Evolutionary conservation across 92 coral and sea anemone genomes (phyloP), one percentile per base, ranked within the genome.

Genomic region (Desmophyllum pertusum): DNA sequence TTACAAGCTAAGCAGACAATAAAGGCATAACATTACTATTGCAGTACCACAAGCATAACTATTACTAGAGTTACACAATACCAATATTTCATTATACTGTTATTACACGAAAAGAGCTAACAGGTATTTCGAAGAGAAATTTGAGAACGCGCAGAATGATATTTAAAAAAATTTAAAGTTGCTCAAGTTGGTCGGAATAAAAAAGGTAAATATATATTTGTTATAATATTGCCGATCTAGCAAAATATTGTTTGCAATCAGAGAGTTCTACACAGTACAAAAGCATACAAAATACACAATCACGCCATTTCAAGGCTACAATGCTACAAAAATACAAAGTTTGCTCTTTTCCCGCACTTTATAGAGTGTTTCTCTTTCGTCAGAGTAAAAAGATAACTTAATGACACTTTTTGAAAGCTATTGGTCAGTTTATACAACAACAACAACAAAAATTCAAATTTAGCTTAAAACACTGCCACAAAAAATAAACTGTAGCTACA

Each of bases 361-460:
- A 66, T 66, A 80, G 84, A 80, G 76, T 68, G 40, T 61, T 68
- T 70, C 84, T 80, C 84, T 80, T 67, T 79, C 52, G 70, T 38
- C 62, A 65, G 39, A 79, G 30, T 27, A 38, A 78, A 39, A 80
- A 37, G 15, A 38, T 65, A 57, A 68, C 66, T 80, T 68, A 33
- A 35, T 39, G 68, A 68, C 29, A 78, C 84, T 80, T 80, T 48
- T 80, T 68, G 39, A 51, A 80, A 68, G 66, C 48, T 48, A 18
- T 48, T 48, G 45, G n/a, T 51, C 41, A 46, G 65, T 69, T 31
- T 35, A 6, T 57, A 75, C n/a, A 72, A 43, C 46, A 21, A 69
- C 48, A 33, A 40, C 6, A 25, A 19, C 19, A 59, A 21, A 6
- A 30, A 35, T 29, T n/a, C 42, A 45, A 3, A 8, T 40, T 55